phyloP scores from a whole-genome alignment of 2,797 vertebrate genomes.

The Lophius americanus region DNA sequence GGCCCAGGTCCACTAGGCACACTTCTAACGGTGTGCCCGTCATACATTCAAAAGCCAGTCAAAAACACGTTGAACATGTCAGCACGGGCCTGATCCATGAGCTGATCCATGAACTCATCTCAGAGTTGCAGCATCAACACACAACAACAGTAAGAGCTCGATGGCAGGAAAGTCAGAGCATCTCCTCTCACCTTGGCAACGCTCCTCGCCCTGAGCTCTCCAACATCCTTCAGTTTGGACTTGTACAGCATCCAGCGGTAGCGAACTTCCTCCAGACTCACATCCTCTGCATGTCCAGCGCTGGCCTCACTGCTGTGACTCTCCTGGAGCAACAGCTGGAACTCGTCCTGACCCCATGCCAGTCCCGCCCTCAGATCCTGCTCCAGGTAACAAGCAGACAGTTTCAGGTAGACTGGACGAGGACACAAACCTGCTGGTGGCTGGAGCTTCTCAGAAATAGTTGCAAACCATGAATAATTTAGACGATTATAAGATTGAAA shows the following conservation, averaged over 20 bases:
- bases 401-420: background rate
- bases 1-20: too few species aligned
- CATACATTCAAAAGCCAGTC: too few species aligned
- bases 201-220: conserved; percentile 54
- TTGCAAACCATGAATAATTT: too few species aligned
- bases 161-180: background rate
- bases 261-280: conserved; percentile 85
- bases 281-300: conserved; percentile 48
- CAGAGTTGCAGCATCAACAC: too few species aligned
- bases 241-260: conserved; percentile 96
- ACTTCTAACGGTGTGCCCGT: too few species aligned
- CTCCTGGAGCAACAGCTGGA: conserved; percentile 63
- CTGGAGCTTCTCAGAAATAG: too few species aligned
- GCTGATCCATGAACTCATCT: too few species aligned
- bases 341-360: conserved; percentile 83
- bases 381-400: conserved; percentile 6
- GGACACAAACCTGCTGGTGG: background rate
- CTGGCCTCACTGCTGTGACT: conserved; percentile 7
- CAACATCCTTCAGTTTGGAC: conserved; percentile 85
- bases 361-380: conserved; percentile 83
- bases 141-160: too few species aligned
- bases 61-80: background rate
- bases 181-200: conserved; percentile 56
- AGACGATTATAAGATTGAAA: too few species aligned
- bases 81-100: background rate